Conservation (phyloP, 2,888 invertebrate genomes). For the Lepidonotus clava region DNA sequence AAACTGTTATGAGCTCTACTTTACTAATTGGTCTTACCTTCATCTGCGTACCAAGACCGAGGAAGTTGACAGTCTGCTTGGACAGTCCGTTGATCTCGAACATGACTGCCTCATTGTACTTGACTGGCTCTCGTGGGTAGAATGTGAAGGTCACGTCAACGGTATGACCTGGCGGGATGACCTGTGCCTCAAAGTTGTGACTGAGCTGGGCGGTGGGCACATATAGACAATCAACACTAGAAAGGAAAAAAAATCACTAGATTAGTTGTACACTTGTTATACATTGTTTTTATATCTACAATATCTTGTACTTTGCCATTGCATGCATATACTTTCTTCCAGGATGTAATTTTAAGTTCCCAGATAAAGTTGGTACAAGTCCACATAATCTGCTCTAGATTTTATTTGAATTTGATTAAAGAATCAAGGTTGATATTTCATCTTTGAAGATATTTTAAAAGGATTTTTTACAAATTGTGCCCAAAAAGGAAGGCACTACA, state of each 20-base stretch:
- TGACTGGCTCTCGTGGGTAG: conserved; percentile 75
- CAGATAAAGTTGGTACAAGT: neutral
- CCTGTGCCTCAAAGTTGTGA: conserved; percentile 78
- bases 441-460: too few relatives aligned
- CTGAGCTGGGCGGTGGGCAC: conserved; percentile 73
- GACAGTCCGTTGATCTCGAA: conserved; percentile 80
- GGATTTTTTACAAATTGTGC: too few relatives aligned
- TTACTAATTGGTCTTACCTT: conserved; percentile 70
- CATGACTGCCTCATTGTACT: conserved; percentile 76
- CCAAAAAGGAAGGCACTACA: too few relatives aligned
- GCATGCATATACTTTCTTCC: neutral
- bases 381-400: too few relatives aligned
- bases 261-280: too few relatives aligned
- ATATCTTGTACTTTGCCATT: too few relatives aligned
- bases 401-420: too few relatives aligned
- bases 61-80: conserved; percentile 75
- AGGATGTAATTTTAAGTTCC: neutral
- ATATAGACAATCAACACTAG: conserved; percentile 79
- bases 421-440: too few relatives aligned
- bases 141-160: conserved; percentile 76
- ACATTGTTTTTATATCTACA: too few relatives aligned
- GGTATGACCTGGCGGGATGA: conserved; percentile 73
- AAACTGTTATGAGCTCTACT: neutral
- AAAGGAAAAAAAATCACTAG: conserved; percentile 58
- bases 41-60: conserved; percentile 79